phyloP scores from a whole-genome alignment of 2,797 vertebrate genomes.

The Neosilurus hyrtlii region DNA sequence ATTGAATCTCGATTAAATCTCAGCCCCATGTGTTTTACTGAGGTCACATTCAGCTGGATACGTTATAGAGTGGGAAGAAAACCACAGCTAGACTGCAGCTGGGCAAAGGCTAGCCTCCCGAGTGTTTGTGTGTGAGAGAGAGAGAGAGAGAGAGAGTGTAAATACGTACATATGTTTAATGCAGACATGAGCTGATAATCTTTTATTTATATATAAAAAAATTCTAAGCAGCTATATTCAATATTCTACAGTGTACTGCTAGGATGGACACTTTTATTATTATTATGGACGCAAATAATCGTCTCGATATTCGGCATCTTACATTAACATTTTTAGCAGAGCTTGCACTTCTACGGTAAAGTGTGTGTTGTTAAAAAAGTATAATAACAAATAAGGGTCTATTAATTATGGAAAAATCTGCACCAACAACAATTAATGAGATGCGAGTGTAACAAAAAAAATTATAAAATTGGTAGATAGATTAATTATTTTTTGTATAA shows the following conservation, averaged over 20 bases:
- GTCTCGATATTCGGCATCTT: neutral
- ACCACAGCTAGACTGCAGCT: slow-evolving; percentile 7
- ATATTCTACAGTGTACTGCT: neutral
- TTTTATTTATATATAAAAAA: neutral
- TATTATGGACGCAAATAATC: neutral
- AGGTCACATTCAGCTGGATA: slow-evolving; percentile 36
- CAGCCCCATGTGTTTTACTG: slow-evolving; percentile 37
- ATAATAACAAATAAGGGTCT: neutral
- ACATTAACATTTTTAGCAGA: neutral
- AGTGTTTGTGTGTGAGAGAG: slow-evolving; percentile 1
- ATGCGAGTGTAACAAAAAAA: neutral
- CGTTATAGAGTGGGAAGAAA: slow-evolving; percentile 8
- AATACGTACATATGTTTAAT: neutral
- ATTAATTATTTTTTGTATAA: neutral
- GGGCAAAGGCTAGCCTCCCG: neutral
- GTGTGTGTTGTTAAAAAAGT: neutral
- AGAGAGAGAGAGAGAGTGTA: neutral
- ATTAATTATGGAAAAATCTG: neutral
- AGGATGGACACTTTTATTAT: neutral
- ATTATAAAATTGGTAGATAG: too few species aligned
- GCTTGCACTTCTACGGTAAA: neutral
- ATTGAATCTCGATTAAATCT: slow-evolving; percentile 41
- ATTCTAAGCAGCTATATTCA: neutral
- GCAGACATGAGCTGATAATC: neutral
- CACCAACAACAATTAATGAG: neutral